Evolutionary conservation across 2,797 vertebrate species (phyloP).

Genomic region (Cetoscarus ocellatus): DNA sequence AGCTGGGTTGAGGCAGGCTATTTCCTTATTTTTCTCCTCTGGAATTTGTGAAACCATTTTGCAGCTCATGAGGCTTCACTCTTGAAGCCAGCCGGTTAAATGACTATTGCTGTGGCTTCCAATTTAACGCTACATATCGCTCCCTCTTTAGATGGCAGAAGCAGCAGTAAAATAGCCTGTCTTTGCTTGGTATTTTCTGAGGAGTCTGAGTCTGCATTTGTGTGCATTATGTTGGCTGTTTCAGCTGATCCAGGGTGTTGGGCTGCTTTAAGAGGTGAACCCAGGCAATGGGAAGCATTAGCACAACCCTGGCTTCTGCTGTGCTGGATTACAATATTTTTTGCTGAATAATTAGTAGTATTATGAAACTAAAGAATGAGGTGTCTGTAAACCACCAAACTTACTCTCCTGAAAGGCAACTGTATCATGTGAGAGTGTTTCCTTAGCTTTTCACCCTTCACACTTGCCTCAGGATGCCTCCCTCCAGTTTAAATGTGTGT

Average conservation of each 20-base stretch:
- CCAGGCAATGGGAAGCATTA: constrained; percentile 43
- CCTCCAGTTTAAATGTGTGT: constrained; percentile 35
- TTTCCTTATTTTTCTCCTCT: constrained; percentile 25
- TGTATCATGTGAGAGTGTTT: constrained; percentile 17
- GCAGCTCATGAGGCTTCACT: constrained; percentile 60
- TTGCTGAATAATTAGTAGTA: constrained; percentile 51
- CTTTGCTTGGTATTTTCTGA: constrained; percentile 59
- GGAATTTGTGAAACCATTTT: constrained; percentile 60
- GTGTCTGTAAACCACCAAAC: constrained; percentile 34
- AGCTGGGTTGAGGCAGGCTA: not conserved
- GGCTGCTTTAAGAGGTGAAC: constrained; percentile 59
- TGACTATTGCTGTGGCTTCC: constrained; percentile 70
- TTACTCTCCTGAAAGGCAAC: constrained; percentile 16
- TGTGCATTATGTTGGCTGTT: constrained; percentile 60
- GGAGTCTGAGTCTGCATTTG: constrained; percentile 66
- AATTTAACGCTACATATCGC: constrained; percentile 80
- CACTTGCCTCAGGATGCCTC: constrained; percentile 32
- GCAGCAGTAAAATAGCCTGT: constrained; percentile 63
- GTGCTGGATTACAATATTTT: constrained; percentile 33
- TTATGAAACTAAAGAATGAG: constrained; percentile 33
- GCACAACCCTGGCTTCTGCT: constrained; percentile 22
- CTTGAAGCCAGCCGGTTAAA: constrained; percentile 72
- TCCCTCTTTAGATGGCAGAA: constrained; percentile 63
- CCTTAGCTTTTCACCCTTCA: constrained; percentile 26
- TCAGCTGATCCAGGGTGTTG: constrained; percentile 61